Base-by-base conservation (phyloP, 2,888 invertebrate genomes). In the Drosophila pseudotalamancana region DNA sequence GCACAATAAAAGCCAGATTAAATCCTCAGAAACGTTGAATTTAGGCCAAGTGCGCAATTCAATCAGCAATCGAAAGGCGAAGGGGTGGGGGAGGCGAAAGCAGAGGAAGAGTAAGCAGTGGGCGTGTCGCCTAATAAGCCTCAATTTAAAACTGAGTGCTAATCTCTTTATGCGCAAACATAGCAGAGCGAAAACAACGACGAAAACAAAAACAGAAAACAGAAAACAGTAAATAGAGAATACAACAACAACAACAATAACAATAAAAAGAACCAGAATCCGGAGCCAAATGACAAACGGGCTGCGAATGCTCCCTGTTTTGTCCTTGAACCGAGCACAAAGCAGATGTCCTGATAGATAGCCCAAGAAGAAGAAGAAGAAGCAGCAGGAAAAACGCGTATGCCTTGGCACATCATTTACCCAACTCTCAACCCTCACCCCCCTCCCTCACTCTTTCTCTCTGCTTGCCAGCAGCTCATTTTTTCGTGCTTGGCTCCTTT, bases 101-200 rank as follows among this genome's bases (percentile, higher is more conserved):
- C 6, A 0, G 45, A 1, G 31, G 5, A 4, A 9, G 11, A 4
- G n/a, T 3, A 18, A 6, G 19, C 9, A 29, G 14, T 23, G 21
- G 27, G 18, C n/a, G 8, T 32, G 45, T 43, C 23, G 46, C 23
- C 68, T 74, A 74, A 73, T 74, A 68, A 71, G 71, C 74, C 57
- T 64, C 68, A 77, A 72, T 75, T 75, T 51, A 42, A 73, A 76
- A 76, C 64, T 76, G 76, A 56, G 72, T 67, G 71, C 73, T 76
- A 77, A 77, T 76, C 76, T 73, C 55, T 71, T 76, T 76, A 61
- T 61, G 57, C 67, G 51, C 31, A 32, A 54, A 46, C 62, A 40
- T 27, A 35, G 40, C 46, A 35, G 53, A 59, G 56, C 55, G 46
- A 66, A 61, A 43, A 65, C 37, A 59, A 54, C 39, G 34, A 23